A percentile compares a stretch with the other conserved stretches of the same genome.
These are phyloP conservation scores for Glyphotaelius pellucidus DNA, from an alignment of 2,888 invertebrate genomes.

Conservation along the genomic window DNA sequence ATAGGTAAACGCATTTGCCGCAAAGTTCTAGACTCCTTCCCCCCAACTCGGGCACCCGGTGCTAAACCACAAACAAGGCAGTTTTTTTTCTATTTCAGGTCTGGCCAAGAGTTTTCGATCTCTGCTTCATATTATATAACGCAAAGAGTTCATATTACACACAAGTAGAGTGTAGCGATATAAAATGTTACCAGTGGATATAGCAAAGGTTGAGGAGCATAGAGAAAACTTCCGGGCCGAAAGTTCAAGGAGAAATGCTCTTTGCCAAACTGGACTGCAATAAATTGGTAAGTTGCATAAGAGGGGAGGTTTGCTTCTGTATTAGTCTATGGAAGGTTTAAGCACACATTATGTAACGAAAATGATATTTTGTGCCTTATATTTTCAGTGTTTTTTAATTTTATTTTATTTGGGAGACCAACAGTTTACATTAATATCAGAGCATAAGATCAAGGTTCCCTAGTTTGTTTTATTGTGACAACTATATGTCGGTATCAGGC, in stretches of 20 bases:
- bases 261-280: background rate
- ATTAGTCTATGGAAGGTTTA: background rate
- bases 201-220: background rate
- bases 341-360: background rate
- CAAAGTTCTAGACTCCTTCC: too few species aligned
- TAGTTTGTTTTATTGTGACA: too few species aligned
- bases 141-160: background rate
- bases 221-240: background rate
- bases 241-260: background rate
- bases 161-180: background rate
- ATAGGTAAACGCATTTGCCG: too few species aligned
- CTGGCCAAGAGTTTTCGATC: background rate
- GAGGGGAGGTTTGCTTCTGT: background rate
- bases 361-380: background rate
- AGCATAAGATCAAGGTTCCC: too few species aligned
- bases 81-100: background rate
- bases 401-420: too few species aligned
- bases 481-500: too few species aligned
- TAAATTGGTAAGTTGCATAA: background rate
- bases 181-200: background rate
- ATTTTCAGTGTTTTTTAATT: background rate
- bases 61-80: too few species aligned
- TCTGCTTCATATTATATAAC: background rate
- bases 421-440: too few species aligned
- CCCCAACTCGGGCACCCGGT: too few species aligned